Percentiles rank a stretch among this genome's conserved stretches.
phyloP scores from a whole-genome alignment of 1,140 invertebrate species.

The Formica selysi region DNA sequence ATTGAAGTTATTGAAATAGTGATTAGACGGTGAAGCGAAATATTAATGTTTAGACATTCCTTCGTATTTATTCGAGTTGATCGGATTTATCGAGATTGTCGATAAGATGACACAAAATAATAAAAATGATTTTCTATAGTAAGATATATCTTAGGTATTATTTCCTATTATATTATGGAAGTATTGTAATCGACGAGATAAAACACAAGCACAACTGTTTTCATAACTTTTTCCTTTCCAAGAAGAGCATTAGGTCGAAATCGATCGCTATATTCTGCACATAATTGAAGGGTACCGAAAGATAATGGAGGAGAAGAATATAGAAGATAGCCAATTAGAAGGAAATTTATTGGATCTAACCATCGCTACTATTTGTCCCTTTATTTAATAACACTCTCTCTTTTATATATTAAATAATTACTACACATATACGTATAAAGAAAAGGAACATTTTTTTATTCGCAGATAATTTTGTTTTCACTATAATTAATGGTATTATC shows the following conservation, averaged over 20 bases:
- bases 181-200: background rate
- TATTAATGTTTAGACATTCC: background rate
- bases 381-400: slow-evolving; percentile 9
- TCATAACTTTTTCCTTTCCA: slow-evolving; percentile 34
- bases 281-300: slow-evolving; percentile 17
- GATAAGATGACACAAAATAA: slow-evolving; percentile 12
- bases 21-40: background rate
- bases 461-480: background rate
- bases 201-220: slow-evolving; percentile 22
- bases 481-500: background rate
- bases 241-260: slow-evolving; percentile 33
- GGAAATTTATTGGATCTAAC: slow-evolving; percentile 40
- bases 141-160: slow-evolving; percentile 11
- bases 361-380: background rate
- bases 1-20: background rate
- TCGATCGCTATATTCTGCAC: slow-evolving; percentile 10
- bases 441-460: slow-evolving; percentile 5
- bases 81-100: background rate
- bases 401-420: background rate
- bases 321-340: slow-evolving; percentile 34
- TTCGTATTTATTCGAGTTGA: background rate
- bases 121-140: background rate
- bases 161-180: background rate
- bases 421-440: background rate
- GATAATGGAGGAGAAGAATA: background rate